A percentile compares a stretch with the other conserved stretches of the same genome.
These are phyloP conservation scores for Myripristis murdjan DNA, from an alignment of 2,797 vertebrate species.

Conservation along the genomic window DNA sequence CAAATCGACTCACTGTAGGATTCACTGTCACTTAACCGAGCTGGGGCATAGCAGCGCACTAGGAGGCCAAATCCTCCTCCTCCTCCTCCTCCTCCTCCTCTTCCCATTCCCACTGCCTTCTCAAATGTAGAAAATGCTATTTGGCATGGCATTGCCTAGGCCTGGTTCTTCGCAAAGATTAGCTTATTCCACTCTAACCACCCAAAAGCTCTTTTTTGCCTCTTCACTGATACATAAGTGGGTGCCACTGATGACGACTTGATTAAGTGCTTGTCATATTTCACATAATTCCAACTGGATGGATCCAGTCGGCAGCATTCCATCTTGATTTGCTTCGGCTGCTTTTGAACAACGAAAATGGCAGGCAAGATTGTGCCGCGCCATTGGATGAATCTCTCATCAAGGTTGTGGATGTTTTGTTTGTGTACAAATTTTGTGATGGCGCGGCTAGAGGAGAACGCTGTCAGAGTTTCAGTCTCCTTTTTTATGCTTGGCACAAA, in stretches of 20 bases:
- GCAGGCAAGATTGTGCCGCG: constrained; percentile 16
- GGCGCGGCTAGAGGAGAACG: constrained; percentile 36
- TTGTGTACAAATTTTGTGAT: constrained; percentile 56
- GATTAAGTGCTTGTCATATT: constrained; percentile 72
- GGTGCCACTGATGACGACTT: constrained; percentile 49
- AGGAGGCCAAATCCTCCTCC: constrained; percentile 68
- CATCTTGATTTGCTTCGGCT: constrained; percentile 55
- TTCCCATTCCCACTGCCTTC: constrained; percentile 60
- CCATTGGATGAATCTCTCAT: constrained; percentile 39
- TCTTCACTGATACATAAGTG: constrained; percentile 48
- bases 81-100: constrained; percentile 35
- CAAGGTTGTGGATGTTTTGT: constrained; percentile 64
- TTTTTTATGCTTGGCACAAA: constrained; percentile 68
- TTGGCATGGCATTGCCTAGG: constrained; percentile 40
- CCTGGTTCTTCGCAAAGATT: constrained; percentile 39
- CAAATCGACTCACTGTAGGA: constrained; percentile 80
- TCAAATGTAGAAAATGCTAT: constrained; percentile 68
- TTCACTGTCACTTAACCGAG: constrained; percentile 78
- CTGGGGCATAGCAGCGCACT: constrained; percentile 62
- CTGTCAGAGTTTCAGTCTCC: constrained; percentile 47
- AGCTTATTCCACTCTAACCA: constrained; percentile 33
- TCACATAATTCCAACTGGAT: constrained; percentile 51
- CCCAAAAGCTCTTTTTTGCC: constrained; percentile 31
- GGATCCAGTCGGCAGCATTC: constrained; percentile 32
- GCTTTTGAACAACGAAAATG: constrained; percentile 40